phyloP scores from a whole-genome alignment of 2,797 vertebrate genomes.

The Siniperca obscura region DNA sequence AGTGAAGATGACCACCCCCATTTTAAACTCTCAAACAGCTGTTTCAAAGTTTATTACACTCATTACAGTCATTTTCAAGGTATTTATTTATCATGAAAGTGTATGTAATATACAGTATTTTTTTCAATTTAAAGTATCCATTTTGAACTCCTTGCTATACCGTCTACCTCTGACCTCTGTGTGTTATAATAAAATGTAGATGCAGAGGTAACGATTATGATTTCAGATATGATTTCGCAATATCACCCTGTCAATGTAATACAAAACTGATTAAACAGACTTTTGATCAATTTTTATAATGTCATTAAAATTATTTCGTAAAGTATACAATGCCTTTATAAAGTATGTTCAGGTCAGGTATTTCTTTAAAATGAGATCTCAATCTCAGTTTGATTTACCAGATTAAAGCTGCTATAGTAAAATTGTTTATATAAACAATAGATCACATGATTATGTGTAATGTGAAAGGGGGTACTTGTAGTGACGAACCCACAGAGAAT shows the following conservation, averaged over 20 bases:
- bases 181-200: background rate
- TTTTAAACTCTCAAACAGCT: constrained; percentile 32
- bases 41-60: constrained; percentile 2
- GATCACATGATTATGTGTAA: background rate
- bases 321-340: background rate
- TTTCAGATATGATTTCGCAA: background rate
- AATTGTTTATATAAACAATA: background rate
- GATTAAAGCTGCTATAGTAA: background rate
- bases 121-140: background rate
- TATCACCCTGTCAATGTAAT: background rate
- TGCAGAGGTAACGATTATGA: background rate
- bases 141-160: background rate
- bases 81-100: background rate
- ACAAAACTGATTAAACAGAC: background rate
- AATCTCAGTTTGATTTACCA: background rate
- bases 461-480: background rate
- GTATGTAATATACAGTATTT: background rate
- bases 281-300: background rate
- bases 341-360: background rate
- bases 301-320: background rate
- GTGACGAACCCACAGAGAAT: background rate
- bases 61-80: background rate
- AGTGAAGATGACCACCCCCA: constrained; percentile 1
- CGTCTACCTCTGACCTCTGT: background rate
- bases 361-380: background rate